These are phyloP conservation scores for Cantharis lateralis DNA, from an alignment of 2,888 invertebrate species.

Conservation along the genomic window DNA sequence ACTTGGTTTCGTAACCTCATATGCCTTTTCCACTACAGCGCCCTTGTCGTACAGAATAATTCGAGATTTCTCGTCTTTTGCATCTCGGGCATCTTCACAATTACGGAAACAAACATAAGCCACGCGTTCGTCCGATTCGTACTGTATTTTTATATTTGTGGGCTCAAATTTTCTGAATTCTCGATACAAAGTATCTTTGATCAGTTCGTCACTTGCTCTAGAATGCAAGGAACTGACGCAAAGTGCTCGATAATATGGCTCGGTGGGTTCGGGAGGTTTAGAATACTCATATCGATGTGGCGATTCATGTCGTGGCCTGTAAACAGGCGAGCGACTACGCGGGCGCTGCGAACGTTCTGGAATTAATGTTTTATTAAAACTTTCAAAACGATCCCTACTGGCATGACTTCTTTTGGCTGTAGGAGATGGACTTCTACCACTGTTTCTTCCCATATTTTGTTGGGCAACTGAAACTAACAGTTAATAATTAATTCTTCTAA, in stretches of 20 bases:
- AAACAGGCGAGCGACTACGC: constrained; percentile 73
- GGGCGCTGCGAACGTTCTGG: constrained; percentile 80
- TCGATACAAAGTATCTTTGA: constrained; percentile 89
- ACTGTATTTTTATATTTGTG: constrained; percentile 88
- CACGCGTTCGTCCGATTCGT: constrained; percentile 90
- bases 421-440: constrained; percentile 72
- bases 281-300: constrained; percentile 81
- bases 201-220: constrained; percentile 90
- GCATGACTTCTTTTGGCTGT: constrained; percentile 80
- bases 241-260: constrained; percentile 85
- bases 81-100: constrained; percentile 92
- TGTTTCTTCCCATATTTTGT: constrained; percentile 91
- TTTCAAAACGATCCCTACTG: constrained; percentile 85
- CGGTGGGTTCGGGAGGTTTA: constrained; percentile 69
- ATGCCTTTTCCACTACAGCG: constrained; percentile 91
- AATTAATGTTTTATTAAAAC: constrained; percentile 83
- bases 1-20: constrained; percentile 70
- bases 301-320: constrained; percentile 58
- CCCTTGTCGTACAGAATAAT: constrained; percentile 93
- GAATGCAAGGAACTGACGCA: constrained; percentile 93
- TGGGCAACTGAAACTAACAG: constrained; percentile 79
- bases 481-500: no score
- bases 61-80: constrained; percentile 89
- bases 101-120: constrained; percentile 95
- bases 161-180: constrained; percentile 96